Conservation (phyloP, 2,888 invertebrate species). For the Nyleta sp. region DNA sequence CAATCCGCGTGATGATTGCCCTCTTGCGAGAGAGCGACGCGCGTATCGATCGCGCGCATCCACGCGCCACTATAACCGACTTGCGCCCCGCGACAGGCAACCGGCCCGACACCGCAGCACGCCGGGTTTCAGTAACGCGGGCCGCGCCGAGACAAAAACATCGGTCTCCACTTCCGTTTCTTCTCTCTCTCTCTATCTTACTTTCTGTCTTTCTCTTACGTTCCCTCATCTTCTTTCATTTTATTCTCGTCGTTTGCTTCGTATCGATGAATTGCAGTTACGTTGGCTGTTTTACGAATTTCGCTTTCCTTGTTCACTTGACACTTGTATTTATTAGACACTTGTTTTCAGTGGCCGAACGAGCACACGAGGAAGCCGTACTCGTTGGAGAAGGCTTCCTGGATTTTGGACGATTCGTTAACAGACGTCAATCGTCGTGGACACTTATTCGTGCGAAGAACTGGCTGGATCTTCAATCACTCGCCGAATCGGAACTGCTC, state of each 20-base stretch:
- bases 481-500: neutral
- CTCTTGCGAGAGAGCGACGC: conserved; percentile 36
- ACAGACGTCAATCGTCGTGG: conserved; percentile 19
- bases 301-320: neutral
- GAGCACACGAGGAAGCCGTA: neutral
- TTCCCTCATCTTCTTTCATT: neutral
- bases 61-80: conserved; percentile 47
- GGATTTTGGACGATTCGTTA: conserved; percentile 46
- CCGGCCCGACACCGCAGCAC: conserved; percentile 75
- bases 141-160: conserved; percentile 56
- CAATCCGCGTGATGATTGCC: no score
- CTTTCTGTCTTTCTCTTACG: neutral
- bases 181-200: neutral
- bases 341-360: conserved; percentile 50
- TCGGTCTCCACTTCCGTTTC: neutral
- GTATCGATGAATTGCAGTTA: no score
- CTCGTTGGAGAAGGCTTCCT: no score
- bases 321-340: neutral
- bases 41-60: conserved; percentile 70
- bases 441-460: neutral
- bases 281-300: neutral
- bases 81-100: conserved; percentile 76
- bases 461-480: neutral
- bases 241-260: no score
- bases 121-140: conserved; percentile 71